Evolutionary conservation across 2,888 invertebrate genomes (phyloP).

Genomic region (Drosophila meridiana): DNA sequence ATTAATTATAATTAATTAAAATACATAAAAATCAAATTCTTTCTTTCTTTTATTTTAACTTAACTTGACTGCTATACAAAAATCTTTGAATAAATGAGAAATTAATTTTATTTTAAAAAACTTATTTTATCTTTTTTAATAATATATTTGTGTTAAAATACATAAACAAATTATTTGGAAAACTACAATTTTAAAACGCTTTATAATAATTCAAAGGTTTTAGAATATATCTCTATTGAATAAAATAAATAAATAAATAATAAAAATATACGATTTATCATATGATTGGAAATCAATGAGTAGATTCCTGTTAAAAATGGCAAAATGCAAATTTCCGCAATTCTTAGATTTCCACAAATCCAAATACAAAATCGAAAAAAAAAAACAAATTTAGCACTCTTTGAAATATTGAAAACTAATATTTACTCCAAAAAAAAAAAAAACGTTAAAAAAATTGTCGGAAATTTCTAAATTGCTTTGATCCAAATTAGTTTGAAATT

Average conservation of each 20-base stretch:
- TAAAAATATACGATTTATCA: no score
- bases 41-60: no score
- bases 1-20: no score
- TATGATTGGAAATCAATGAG: no score
- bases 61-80: no score
- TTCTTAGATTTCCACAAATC: not conserved
- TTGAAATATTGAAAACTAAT: not conserved
- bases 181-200: not conserved
- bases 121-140: not conserved
- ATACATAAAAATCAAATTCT: no score
- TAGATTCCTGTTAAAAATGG: not conserved
- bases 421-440: not conserved
- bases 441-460: not conserved
- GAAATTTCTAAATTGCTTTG: not conserved
- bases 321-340: not conserved
- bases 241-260: no score
- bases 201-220: no score
- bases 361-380: no score
- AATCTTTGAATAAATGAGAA: no score
- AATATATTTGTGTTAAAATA: not conserved
- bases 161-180: not conserved
- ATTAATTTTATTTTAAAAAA: no score
- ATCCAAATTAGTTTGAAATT: slow-evolving; percentile 17
- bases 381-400: not conserved
- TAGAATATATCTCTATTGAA: no score